These are phyloP conservation scores for Ostrea edulis DNA, from an alignment of 1,140 invertebrate species.

Conservation along the genomic window DNA sequence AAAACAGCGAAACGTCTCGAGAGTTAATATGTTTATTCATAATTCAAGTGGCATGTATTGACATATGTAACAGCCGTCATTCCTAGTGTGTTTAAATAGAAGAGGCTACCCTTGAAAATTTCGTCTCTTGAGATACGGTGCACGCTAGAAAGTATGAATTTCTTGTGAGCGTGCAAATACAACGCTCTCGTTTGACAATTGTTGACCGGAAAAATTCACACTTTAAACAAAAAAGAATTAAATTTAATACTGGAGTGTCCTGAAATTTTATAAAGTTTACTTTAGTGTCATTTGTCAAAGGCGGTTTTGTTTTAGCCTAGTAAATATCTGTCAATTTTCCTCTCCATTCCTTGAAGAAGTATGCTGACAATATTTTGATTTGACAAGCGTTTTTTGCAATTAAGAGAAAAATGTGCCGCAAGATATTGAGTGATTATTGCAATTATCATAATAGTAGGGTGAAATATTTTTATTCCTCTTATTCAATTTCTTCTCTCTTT, in stretches of 20 bases:
- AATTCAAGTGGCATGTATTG: slow-evolving; percentile 44
- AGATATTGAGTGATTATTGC: neutral
- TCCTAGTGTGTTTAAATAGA: slow-evolving; percentile 17
- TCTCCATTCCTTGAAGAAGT: neutral
- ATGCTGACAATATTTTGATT: neutral
- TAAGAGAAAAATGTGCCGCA: neutral
- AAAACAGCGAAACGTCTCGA: slow-evolving; percentile 31
- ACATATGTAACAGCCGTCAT: slow-evolving; percentile 36
- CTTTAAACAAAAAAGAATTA: slow-evolving; percentile 55
- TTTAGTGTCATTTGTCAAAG: slow-evolving; percentile 38
- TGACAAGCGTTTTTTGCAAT: neutral
- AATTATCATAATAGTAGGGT: neutral
- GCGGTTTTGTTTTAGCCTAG: slow-evolving; percentile 37
- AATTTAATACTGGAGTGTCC: slow-evolving; percentile 44
- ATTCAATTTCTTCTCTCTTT: neutral
- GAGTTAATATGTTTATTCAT: slow-evolving; percentile 45
- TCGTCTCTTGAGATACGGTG: slow-evolving; percentile 32
- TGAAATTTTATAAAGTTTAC: slow-evolving; percentile 28
- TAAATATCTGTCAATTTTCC: slow-evolving; percentile 34
- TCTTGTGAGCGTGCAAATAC: slow-evolving; percentile 34
- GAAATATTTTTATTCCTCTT: neutral
- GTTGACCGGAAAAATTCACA: slow-evolving; percentile 43
- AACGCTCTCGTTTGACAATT: slow-evolving; percentile 39
- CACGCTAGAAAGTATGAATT: neutral
- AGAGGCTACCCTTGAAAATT: slow-evolving; percentile 17